Evolutionary conservation across 2,113 vertebrate species (phyloP).

Genomic region (Callospermophilus lateralis): DNA sequence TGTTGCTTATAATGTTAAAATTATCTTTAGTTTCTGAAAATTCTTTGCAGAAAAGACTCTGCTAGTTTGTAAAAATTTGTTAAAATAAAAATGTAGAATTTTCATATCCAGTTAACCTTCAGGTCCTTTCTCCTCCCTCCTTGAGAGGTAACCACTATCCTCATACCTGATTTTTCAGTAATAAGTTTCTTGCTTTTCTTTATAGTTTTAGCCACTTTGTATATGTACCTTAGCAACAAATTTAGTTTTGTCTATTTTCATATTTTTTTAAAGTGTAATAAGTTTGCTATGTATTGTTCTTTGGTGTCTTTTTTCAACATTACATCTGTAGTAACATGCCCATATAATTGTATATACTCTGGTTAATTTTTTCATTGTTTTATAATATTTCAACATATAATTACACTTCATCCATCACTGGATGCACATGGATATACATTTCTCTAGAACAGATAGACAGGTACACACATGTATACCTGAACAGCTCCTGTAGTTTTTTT

Average conservation of each 20-base stretch:
- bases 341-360: background rate
- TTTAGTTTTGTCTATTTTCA: background rate
- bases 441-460: background rate
- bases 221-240: background rate
- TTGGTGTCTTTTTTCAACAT: background rate
- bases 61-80: background rate
- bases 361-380: background rate
- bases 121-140: background rate
- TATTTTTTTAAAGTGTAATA: background rate
- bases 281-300: background rate
- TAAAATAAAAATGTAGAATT: conserved; percentile 14
- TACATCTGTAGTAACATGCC: background rate
- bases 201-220: background rate
- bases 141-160: background rate
- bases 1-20: background rate
- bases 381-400: background rate
- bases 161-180: background rate
- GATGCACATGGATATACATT: background rate
- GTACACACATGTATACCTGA: background rate
- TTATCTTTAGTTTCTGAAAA: background rate
- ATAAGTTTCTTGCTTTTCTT: conserved; percentile 8
- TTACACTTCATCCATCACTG: background rate
- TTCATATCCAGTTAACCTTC: background rate
- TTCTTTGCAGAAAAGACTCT: background rate
- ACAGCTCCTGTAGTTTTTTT: background rate